Percentiles rank a stretch among this genome's conserved stretches.
Conservation (phyloP, 2,113 vertebrate species). For the Charadrius vociferus region DNA sequence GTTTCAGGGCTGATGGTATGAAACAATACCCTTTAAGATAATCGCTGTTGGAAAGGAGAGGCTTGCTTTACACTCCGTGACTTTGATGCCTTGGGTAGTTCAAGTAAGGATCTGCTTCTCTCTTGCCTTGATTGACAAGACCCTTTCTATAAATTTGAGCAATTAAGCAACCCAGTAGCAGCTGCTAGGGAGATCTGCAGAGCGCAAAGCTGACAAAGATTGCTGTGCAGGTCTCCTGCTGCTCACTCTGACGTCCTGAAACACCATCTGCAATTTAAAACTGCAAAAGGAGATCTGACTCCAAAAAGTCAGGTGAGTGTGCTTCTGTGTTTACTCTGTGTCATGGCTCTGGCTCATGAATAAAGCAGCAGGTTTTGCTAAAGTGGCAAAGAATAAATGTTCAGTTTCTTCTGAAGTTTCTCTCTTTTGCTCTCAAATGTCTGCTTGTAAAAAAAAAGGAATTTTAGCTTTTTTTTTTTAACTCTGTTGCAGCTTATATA, state of each 20-base stretch:
- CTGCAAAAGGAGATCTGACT: neutral
- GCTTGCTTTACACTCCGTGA: constrained; percentile 46
- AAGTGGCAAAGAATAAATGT: neutral
- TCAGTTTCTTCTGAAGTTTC: neutral
- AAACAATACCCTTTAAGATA: constrained; percentile 65
- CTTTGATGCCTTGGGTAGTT: constrained; percentile 73
- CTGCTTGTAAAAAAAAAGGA: neutral
- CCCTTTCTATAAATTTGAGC: constrained; percentile 76
- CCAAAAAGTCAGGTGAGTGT: constrained; percentile 63
- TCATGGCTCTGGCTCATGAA: neutral
- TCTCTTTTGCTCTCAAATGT: neutral
- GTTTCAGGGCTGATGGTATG: constrained; percentile 56
- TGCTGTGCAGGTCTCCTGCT: neutral
- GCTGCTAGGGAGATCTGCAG: constrained; percentile 19
- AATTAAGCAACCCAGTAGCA: constrained; percentile 44
- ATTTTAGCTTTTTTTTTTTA: neutral
- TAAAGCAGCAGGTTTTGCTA: neutral
- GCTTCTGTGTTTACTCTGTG: neutral
- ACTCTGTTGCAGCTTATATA: neutral
- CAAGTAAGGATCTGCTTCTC: constrained; percentile 75
- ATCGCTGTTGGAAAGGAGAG: constrained; percentile 63
- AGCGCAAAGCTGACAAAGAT: neutral
- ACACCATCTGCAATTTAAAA: constrained; percentile 14
- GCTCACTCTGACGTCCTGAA: neutral
- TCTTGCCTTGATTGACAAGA: constrained; percentile 74